These are phyloP conservation scores for Psix sp. DNA, from an alignment of 1,140 invertebrate species.

Conservation along the genomic window DNA sequence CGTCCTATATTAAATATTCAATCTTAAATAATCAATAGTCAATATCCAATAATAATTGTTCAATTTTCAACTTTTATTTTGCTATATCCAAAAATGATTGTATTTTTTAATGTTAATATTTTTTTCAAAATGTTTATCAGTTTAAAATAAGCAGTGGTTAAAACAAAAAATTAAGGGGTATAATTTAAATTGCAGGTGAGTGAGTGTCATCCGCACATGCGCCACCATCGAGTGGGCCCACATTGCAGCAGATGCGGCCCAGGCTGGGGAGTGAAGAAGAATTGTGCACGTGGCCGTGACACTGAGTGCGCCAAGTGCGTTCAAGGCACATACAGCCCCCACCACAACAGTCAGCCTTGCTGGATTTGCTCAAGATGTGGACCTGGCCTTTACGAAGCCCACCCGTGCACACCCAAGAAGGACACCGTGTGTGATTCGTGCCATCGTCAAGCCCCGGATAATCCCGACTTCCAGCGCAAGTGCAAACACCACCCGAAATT, in stretches of 20 bases:
- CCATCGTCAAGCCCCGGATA: slow-evolving; percentile 66
- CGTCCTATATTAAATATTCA: too few relatives aligned
- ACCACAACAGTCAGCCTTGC: slow-evolving; percentile 74
- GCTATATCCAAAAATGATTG: too few relatives aligned
- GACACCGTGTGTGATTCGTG: slow-evolving; percentile 79
- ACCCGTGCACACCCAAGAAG: slow-evolving; percentile 69
- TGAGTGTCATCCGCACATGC: slow-evolving; percentile 68
- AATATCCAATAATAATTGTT: too few relatives aligned
- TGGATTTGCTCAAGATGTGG: slow-evolving; percentile 77
- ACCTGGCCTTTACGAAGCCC: slow-evolving; percentile 75
- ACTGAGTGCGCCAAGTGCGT: slow-evolving; percentile 74
- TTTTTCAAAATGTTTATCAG: too few relatives aligned
- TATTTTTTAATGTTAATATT: too few relatives aligned
- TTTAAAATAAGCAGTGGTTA: neutral
- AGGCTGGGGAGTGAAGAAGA: slow-evolving; percentile 74
- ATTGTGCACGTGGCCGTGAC: slow-evolving; percentile 67
- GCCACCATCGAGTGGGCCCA: slow-evolving; percentile 69
- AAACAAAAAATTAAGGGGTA: neutral
- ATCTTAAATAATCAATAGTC: too few relatives aligned
- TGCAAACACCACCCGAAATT: slow-evolving; percentile 64
- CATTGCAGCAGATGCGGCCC: slow-evolving; percentile 74
- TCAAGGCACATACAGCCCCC: slow-evolving; percentile 74
- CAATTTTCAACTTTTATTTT: too few relatives aligned
- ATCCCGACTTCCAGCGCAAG: slow-evolving; percentile 69
- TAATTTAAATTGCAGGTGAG: slow-evolving; percentile 59